Base-by-base conservation (phyloP, 1,140 invertebrate species). In the Colletes latitarsis region DNA sequence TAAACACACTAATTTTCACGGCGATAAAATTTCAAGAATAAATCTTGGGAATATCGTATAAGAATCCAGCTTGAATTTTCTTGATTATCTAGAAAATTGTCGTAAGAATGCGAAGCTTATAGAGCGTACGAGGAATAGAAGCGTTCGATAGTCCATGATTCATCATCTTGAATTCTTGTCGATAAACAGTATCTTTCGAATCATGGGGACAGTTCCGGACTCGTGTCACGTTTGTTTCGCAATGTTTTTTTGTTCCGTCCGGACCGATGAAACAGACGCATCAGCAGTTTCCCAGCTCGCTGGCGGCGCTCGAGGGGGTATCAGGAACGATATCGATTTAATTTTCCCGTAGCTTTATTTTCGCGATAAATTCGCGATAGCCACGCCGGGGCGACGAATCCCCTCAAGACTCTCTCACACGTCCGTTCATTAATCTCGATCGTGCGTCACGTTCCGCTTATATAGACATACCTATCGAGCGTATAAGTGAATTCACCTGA, bases 391-490 rank as follows among this genome's bases (percentile, higher is more conserved):
- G 14, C 68, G 17, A 52, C 57, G 66, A 77, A 77, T 77, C 66
- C 77, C 73, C 58, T 77, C 74, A 70, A 81, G 79, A 81, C 49
- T 49, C 43, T 57, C 55, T 62, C 63, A 19, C 72, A 30, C 53
- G 68, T 30, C 17, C 46, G 68, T 82, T 82, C 81, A 49, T 82
- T 86, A 80, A 86, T 86, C 85, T 78, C 68, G 62, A 85, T 83
- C 77, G 70, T 9, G 41, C 53, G 72, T 72, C 81, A 58, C 57
- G 84, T 76, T 69, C 39, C 68, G 49, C 70, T 71, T 41, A 73
- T 70, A 76, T 39, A 55, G 70, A 71, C 74, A 67, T n/a, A 73
- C 57, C 68, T 43, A 60, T 67, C 75, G 67, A 73, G 19, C 19
- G 60, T 82, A 70, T 82, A 83, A 86, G 78, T 83, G 64, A 85